phyloP scores from a whole-genome alignment of 2,888 invertebrate genomes.

The Microdon myrmicae region DNA sequence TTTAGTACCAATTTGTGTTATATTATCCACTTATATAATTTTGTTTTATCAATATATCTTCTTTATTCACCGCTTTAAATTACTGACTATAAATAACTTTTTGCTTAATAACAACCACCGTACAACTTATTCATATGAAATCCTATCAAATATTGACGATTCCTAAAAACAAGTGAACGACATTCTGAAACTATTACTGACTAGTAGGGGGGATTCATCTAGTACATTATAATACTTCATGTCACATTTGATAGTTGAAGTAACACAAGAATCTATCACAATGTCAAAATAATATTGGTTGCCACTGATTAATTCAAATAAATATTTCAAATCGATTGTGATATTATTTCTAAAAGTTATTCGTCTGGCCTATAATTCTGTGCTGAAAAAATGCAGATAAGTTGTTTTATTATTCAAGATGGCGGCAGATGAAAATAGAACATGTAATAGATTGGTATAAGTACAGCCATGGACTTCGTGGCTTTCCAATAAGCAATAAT shows the following conservation, averaged over 20 bases:
- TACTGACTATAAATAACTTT: conserved; percentile 18
- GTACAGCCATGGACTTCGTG: too few relatives aligned
- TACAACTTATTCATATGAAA: conserved; percentile 26
- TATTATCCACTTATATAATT: conserved; percentile 3
- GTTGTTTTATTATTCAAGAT: too few relatives aligned
- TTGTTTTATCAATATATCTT: not conserved
- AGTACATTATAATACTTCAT: conserved; percentile 25
- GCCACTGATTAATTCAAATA: too few relatives aligned
- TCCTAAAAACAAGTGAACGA: conserved; percentile 56
- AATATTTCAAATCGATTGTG: too few relatives aligned
- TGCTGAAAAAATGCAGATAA: too few relatives aligned
- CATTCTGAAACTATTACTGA: conserved; percentile 55
- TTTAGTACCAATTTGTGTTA: conserved; percentile 1
- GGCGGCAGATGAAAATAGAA: too few relatives aligned
- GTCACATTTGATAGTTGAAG: conserved; percentile 36
- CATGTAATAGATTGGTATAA: too few relatives aligned
- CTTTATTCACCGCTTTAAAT: conserved; percentile 11
- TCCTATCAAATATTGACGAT: conserved; percentile 49
- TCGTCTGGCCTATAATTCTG: too few relatives aligned
- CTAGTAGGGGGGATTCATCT: conserved; percentile 20
- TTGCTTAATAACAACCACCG: conserved; percentile 1
- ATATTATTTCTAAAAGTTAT: too few relatives aligned
- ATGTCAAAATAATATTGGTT: too few relatives aligned
- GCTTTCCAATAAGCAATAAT: too few relatives aligned
- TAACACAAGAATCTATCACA: too few relatives aligned